Evolutionary conservation across 1,140 invertebrate species (phyloP).

Genomic region (Penaeus indicus): DNA sequence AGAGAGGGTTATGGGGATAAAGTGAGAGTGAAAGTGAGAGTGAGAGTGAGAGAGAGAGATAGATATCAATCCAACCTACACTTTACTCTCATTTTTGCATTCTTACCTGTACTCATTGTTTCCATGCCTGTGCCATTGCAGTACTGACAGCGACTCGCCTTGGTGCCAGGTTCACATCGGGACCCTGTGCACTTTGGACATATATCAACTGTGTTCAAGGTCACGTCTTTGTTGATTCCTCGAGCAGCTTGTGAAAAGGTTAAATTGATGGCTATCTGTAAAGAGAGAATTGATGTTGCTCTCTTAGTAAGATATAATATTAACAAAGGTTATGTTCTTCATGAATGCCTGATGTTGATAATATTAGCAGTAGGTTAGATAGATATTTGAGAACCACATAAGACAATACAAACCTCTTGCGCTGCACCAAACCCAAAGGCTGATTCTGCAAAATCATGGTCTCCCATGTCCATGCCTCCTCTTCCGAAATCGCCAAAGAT

Average conservation of each 20-base stretch:
- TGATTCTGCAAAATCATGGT: conserved; percentile 87
- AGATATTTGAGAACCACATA: no score
- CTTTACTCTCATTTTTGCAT: no score
- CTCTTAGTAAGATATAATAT: no score
- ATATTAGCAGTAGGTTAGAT: no score
- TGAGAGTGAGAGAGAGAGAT: no score
- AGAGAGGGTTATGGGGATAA: no score
- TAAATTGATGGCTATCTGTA: conserved; percentile 85
- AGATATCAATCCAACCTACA: no score
- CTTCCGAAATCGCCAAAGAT: conserved; percentile 73
- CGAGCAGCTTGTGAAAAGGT: conserved; percentile 96
- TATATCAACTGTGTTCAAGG: conserved; percentile 91
- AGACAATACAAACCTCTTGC: conserved; percentile 80
- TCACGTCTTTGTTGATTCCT: conserved; percentile 94
- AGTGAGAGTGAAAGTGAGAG: no score
- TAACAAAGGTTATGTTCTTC: no score
- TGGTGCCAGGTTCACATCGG: conserved; percentile 89
- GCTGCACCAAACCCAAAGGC: conserved; percentile 91
- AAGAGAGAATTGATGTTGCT: neutral
- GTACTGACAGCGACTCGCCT: conserved; percentile 86
- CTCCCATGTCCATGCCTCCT: conserved; percentile 69
- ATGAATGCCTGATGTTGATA: no score
- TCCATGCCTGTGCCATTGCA: conserved; percentile 99
- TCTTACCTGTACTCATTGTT: conserved; percentile 81
- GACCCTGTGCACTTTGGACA: conserved; percentile 91